phyloP scores from a whole-genome alignment of 2,797 vertebrate species.

The Phoeniculus purpureus region DNA sequence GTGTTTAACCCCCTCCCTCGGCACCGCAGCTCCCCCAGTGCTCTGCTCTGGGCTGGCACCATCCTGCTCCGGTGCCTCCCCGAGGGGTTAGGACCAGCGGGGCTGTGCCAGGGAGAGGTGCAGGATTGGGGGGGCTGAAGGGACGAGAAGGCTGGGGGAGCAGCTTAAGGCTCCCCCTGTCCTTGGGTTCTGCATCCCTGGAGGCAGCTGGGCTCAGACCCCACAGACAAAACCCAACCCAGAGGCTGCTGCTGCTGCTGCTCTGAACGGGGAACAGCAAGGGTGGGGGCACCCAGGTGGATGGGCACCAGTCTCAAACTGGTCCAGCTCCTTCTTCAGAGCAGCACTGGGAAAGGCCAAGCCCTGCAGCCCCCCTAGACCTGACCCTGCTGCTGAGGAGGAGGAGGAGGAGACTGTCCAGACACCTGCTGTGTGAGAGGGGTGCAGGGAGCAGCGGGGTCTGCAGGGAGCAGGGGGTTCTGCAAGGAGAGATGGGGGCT shows the following conservation, averaged over 20 bases:
- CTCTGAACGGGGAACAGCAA: too few species aligned
- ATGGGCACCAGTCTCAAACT: not conserved
- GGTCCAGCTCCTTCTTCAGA: not conserved
- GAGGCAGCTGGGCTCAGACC: not conserved
- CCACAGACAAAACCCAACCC: not conserved
- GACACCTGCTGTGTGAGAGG: rapidly evolving
- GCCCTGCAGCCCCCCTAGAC: not conserved
- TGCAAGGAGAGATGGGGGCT: not conserved
- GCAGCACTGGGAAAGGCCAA: not conserved
- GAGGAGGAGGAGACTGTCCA: not conserved
- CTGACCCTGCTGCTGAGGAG: too few species aligned
- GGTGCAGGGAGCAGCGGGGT: not conserved
- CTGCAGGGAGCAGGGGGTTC: too few species aligned
- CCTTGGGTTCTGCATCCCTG: not conserved
- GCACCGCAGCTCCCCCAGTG: not conserved
- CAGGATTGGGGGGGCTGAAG: too few species aligned
- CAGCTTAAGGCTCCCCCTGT: not conserved
- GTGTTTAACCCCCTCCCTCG: rapidly evolving
- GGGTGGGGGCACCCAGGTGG: not conserved
- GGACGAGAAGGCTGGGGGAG: not conserved
- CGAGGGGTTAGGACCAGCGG: not conserved
- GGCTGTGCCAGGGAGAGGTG: too few species aligned
- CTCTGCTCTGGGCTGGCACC: not conserved
- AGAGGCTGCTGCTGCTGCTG: too few species aligned
- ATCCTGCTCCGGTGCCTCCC: not conserved